A percentile compares a stretch with the other conserved stretches of the same genome.
Conservation (phyloP, 2,888 invertebrate genomes). For the Helicoverpa assulta region DNA sequence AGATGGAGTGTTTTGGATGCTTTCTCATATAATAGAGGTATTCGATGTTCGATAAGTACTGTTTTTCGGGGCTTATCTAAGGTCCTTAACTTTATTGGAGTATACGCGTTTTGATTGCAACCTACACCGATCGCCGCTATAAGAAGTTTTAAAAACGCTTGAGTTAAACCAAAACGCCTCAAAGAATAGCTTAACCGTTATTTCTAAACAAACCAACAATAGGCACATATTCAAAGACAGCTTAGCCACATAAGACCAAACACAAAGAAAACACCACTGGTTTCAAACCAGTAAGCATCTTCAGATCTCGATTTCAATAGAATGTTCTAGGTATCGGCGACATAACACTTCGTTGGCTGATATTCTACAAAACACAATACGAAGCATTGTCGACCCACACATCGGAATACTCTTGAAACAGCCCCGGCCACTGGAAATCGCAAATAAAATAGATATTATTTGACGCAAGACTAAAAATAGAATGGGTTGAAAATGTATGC, state of each 20-base stretch:
- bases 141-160: too few relatives aligned
- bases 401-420: conserved; percentile 49
- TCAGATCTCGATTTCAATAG: conserved; percentile 46
- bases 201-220: conserved; percentile 14
- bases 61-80: too few relatives aligned
- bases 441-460: conserved; percentile 42
- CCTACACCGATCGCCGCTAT: too few relatives aligned
- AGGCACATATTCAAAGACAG: background rate
- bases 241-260: conserved; percentile 18
- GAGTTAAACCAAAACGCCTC: background rate
- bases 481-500: background rate
- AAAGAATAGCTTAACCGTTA: background rate
- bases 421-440: conserved; percentile 36
- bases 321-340: conserved; percentile 42
- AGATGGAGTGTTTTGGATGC: too few relatives aligned
- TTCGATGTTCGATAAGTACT: too few relatives aligned
- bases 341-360: conserved; percentile 34
- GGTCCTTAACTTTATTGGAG: too few relatives aligned
- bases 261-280: conserved; percentile 23
- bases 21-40: too few relatives aligned
- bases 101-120: too few relatives aligned
- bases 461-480: conserved; percentile 22
- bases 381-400: conserved; percentile 54
- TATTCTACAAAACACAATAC: conserved; percentile 47
- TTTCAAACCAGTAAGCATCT: conserved; percentile 26